Base-by-base conservation (phyloP, 2,888 invertebrate species). In the Tetramorium bicarinatum region DNA sequence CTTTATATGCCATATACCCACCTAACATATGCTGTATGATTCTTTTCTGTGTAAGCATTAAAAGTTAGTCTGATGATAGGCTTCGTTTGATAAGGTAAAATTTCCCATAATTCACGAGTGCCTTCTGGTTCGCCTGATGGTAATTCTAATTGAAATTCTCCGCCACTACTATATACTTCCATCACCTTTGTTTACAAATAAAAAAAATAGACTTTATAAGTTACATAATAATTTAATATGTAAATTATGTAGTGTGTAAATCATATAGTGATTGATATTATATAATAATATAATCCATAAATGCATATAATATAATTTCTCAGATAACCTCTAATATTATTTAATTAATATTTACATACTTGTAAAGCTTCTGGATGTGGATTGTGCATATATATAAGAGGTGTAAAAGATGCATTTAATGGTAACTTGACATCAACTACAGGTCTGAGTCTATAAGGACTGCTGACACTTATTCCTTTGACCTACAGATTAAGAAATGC, bases 361-460 rank as follows among this genome's bases (percentile, higher is more conserved):
- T 99, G 98, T 95, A 99, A 96, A 83, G 98, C 96, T 92, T 97
- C 96, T 91, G 97, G 96, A 94, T 98, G 98, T 89, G 99, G 99
- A 96, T 99, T 99, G 96, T 99, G 98, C 96, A 99, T 96, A 92
- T 97, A 97, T 94, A 99, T 98, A 94, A 98, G 96, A 85, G 99
- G 98, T 92, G 98, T 97, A 93, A 98, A 97, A 87, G 98, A 97
- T 90, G 98, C 98, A 96, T 99, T 99, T 93, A 98, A 96, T 86
- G 99, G 99, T 94, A 99, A 97, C 94, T 97, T 97, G 88, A 99
- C 97, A 86, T 98, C 98, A 86, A 99, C 96, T 94, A 99, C 96
- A 80, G 99, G 99, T 95, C 98, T 97, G 92, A 99, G 95, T 91
- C 98, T 96, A 96, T 99, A 99, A 79, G 98, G 98, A 95, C 98